Base-by-base conservation (phyloP, 1,140 invertebrate species). In the Drosophila micromelanica region DNA sequence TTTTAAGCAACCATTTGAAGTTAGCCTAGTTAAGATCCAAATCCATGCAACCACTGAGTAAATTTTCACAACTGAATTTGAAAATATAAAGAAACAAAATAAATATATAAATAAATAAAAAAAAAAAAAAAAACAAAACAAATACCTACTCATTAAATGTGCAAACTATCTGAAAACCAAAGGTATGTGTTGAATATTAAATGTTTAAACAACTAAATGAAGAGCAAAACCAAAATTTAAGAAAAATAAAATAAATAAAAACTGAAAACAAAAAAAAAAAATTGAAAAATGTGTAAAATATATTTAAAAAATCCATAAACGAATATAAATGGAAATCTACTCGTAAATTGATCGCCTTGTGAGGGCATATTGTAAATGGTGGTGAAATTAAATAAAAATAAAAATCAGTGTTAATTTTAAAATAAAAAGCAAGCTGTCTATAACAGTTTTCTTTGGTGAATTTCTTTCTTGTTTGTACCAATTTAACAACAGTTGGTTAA, bases 371-470 rank as follows among this genome's bases (percentile, higher is more conserved):
- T 86, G 76, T 87, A 81, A 86, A 87, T 86, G 81, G 65, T 77
- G 76, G 82, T 87, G 75, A 86, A 86, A 86, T 89, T 82, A 63
- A 76, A 82, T 82, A 73, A 87, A 87, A 68, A 68, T 72, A 59
- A 45, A 57, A 54, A 57, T 59, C 11, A 64, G 76, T 89, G 84
- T 89, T 89, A 89, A 89, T 82, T 80, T 86, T 89, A 89, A 76
- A 54, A 11, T n/a, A 11, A 5, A 27, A 27, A 1, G 4, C n/a
- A 51, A 4, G 2, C 13, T 3, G 13, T 13, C 1, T 0, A 56
- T 38, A 5, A 4, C 12, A 59, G 30, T 37, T 15, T 35, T n/a
- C 12, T 8, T 35, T 37, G n/a, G n/a, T 27, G 2, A 38, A 37
- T 23, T 27, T 49, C 3, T 20, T 13, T 13, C 1, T 12, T 37